These are phyloP conservation scores for Lithobates sylvaticus DNA, from an alignment of 2,797 vertebrate species.

Conservation along the genomic window DNA sequence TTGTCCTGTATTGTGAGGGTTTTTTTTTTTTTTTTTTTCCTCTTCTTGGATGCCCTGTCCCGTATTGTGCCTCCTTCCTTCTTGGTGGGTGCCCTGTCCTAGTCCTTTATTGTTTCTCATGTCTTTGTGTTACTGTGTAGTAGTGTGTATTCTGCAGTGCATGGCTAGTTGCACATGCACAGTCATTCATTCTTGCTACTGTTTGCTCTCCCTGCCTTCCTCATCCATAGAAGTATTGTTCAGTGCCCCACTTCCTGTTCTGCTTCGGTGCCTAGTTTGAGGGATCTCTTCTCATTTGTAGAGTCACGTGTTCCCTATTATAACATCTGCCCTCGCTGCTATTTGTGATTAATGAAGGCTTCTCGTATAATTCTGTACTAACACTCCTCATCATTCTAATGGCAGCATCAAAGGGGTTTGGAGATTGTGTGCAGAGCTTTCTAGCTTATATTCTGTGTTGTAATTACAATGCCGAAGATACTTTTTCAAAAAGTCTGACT, in stretches of 20 bases:
- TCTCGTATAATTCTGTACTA: background rate
- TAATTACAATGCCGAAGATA: too few relatives aligned
- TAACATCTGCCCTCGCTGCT: background rate
- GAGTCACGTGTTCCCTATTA: conserved; percentile 12
- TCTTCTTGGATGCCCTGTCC: too few relatives aligned
- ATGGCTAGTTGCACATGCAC: conserved; percentile 20
- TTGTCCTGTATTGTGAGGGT: too few relatives aligned
- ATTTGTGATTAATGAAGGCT: background rate
- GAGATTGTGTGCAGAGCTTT: too few relatives aligned
- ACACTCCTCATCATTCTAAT: background rate
- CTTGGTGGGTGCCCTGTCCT: too few relatives aligned
- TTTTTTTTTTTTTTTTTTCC: too few relatives aligned
- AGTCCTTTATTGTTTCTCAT: too few relatives aligned
- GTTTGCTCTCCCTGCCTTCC: conserved; percentile 9
- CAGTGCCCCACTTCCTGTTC: conserved; percentile 11
- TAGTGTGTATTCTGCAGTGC: conserved; percentile 6
- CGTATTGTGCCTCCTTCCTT: too few relatives aligned
- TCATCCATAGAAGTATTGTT: conserved; percentile 32
- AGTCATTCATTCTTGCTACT: background rate
- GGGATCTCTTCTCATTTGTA: background rate
- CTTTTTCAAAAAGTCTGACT: too few relatives aligned
- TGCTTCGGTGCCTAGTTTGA: background rate
- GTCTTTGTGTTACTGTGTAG: background rate
- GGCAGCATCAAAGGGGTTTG: too few relatives aligned
- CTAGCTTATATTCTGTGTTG: too few relatives aligned